Evolutionary conservation across 2,888 invertebrate genomes (phyloP).

Genomic region (Parnassius glacialis): DNA sequence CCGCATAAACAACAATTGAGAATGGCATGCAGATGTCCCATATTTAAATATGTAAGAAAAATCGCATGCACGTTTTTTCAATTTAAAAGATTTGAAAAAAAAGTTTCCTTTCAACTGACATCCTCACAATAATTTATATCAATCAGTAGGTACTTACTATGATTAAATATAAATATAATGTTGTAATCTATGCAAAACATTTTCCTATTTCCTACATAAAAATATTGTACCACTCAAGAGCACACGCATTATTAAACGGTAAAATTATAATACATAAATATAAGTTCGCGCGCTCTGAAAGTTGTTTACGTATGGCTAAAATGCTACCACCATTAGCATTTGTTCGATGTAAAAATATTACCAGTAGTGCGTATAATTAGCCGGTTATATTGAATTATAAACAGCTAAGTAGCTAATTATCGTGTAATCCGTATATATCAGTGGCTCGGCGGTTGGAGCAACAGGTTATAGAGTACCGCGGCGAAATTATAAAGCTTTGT

Average conservation of each 20-base stretch:
- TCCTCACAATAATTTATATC: too few species aligned
- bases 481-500: background rate
- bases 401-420: conserved; percentile 15
- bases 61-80: too few species aligned
- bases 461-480: conserved; percentile 35
- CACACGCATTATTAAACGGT: conserved; percentile 1
- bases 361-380: conserved; percentile 19
- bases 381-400: conserved; percentile 16
- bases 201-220: too few species aligned
- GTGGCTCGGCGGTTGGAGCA: conserved; percentile 22
- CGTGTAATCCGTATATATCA: conserved; percentile 11
- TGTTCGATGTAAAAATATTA: conserved; percentile 12
- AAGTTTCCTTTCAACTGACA: too few species aligned
- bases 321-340: conserved; percentile 17
- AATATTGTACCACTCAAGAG: too few species aligned
- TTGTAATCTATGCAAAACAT: too few species aligned
- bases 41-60: too few species aligned
- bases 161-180: too few species aligned
- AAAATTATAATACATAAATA: conserved; percentile 1
- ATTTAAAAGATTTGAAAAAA: too few species aligned
- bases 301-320: background rate
- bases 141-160: too few species aligned
- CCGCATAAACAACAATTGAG: too few species aligned
- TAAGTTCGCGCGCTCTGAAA: background rate
- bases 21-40: too few species aligned